Evolutionary conservation across 2,113 vertebrate species (phyloP).

Genomic region (Artemisiospiza belli): DNA sequence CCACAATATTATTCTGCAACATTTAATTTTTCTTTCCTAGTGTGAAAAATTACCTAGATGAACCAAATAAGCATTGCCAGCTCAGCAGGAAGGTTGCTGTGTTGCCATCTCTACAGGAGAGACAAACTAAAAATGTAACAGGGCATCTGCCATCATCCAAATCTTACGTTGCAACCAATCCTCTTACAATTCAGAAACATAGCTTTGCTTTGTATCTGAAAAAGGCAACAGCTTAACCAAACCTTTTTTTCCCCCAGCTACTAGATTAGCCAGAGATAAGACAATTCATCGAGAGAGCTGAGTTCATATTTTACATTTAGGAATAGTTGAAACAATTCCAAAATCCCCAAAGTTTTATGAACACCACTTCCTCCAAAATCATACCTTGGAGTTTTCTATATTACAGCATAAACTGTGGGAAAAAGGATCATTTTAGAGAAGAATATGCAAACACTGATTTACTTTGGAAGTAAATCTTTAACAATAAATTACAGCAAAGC

Average conservation of each 20-base stretch:
- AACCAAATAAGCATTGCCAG: background rate
- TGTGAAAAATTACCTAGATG: background rate
- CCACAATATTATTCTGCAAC: background rate
- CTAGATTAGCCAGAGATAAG: background rate
- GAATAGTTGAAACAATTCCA: background rate
- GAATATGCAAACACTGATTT: background rate
- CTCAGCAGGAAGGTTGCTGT: background rate
- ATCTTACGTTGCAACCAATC: accelerated
- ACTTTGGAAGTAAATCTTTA: background rate
- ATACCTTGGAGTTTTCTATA: background rate
- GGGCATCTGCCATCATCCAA: background rate
- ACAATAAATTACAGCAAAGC: background rate
- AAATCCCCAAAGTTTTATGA: background rate
- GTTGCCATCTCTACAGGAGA: background rate
- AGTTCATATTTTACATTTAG: background rate
- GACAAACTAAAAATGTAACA: background rate
- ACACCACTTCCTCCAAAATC: background rate
- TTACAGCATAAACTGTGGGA: background rate
- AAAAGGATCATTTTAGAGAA: background rate
- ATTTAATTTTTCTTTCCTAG: background rate
- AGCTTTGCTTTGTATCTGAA: background rate
- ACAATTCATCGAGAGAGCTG: background rate
- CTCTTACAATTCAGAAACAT: background rate
- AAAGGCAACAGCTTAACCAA: background rate
- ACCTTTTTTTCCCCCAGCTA: background rate